These are phyloP conservation scores for Microctonus hyperodae DNA, from an alignment of 2,888 invertebrate species.

Conservation along the genomic window DNA sequence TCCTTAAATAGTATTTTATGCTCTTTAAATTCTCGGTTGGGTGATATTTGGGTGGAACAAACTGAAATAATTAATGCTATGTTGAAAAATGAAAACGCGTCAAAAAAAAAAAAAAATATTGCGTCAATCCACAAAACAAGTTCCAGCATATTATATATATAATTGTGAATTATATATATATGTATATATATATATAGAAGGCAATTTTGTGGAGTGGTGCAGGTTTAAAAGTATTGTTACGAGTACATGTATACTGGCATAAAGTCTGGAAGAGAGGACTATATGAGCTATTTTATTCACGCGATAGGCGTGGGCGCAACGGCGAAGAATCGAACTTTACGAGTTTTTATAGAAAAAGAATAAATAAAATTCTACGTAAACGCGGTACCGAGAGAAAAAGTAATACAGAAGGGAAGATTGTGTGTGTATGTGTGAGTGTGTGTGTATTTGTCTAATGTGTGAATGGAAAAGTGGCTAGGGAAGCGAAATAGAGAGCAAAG, in stretches of 20 bases:
- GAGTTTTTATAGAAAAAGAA: neutral
- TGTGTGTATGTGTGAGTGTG: neutral
- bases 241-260: neutral
- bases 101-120: neutral
- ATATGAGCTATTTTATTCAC: slow-evolving; percentile 31
- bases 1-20: slow-evolving; percentile 16
- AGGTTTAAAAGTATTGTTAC: slow-evolving; percentile 18
- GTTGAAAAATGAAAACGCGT: neutral
- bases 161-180: neutral
- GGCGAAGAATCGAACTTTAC: slow-evolving; percentile 27
- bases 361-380: neutral
- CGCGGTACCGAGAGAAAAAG: slow-evolving; percentile 10
- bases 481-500: neutral
- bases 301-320: slow-evolving; percentile 19
- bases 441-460: neutral
- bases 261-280: neutral
- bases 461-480: neutral
- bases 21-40: neutral
- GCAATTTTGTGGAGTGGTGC: slow-evolving; percentile 8
- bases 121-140: too few relatives aligned
- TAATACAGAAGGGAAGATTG: neutral
- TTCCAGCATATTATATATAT: too few relatives aligned
- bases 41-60: neutral
- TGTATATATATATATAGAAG: neutral
- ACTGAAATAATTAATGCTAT: neutral